These are phyloP conservation scores for Matsumurasca onukii DNA, from an alignment of 1,140 invertebrate genomes.

Conservation along the genomic window DNA sequence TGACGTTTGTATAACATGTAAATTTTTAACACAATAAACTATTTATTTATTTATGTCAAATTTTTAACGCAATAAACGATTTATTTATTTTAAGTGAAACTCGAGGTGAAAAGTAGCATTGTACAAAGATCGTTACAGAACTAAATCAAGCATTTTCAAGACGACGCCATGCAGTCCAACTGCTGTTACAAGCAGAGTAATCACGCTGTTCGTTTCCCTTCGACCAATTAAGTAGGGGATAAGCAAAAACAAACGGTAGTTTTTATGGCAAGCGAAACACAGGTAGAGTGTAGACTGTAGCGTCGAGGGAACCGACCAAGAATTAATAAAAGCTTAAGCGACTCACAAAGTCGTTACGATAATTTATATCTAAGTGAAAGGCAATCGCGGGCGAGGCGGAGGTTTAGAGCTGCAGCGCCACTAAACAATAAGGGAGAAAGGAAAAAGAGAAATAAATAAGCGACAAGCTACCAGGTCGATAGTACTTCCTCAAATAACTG, in stretches of 20 bases:
- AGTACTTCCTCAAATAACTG: slow-evolving; percentile 14
- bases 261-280: slow-evolving; percentile 3
- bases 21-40: no score
- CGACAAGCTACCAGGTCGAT: not conserved
- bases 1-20: no score
- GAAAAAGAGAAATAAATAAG: not conserved
- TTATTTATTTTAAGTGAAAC: no score
- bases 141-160: no score
- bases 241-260: slow-evolving; percentile 1
- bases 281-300: not conserved
- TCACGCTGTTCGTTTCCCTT: slow-evolving; percentile 4
- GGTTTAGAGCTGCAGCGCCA: not conserved
- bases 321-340: slow-evolving; percentile 19
- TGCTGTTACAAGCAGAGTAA: no score
- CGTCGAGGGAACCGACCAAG: not conserved
- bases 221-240: slow-evolving; percentile 12
- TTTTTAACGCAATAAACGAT: no score
- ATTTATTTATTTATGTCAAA: no score
- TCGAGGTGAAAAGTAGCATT: no score
- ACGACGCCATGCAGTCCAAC: no score
- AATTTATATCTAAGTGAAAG: slow-evolving; percentile 11
- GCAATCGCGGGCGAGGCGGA: slow-evolving; percentile 2
- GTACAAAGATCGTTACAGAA: no score
- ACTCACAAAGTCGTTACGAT: not conserved
- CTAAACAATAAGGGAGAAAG: slow-evolving; percentile 11